These are phyloP conservation scores for Agelaius tricolor DNA, from an alignment of 2,113 vertebrate genomes.

Conservation along the genomic window DNA sequence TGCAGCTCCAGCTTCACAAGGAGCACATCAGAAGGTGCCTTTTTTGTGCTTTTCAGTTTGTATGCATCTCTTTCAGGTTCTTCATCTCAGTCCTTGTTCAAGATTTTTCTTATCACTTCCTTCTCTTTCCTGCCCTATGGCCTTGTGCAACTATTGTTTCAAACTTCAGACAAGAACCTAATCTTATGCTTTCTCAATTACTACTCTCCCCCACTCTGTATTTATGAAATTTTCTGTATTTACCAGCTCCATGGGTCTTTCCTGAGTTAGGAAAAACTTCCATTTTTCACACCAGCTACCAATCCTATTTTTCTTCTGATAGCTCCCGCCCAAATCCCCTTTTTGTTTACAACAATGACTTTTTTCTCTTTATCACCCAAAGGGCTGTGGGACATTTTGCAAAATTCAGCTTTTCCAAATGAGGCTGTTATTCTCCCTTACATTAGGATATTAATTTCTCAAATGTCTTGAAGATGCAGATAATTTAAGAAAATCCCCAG, in stretches of 20 bases:
- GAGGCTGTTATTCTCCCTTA: not conserved
- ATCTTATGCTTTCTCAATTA: not conserved
- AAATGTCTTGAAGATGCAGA: not conserved
- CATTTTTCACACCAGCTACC: not conserved
- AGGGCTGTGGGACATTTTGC: not conserved
- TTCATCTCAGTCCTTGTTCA: not conserved
- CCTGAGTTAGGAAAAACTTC: not conserved
- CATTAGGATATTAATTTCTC: not conserved
- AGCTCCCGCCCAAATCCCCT: fast-evolving
- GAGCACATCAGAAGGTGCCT: not conserved
- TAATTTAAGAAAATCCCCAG: not conserved
- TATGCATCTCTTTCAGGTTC: not conserved
- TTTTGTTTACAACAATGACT: not conserved
- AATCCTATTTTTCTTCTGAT: not conserved
- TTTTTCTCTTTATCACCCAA: not conserved
- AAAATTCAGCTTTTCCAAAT: not conserved
- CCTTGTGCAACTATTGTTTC: not conserved
- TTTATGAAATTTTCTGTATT: not conserved
- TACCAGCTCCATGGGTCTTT: not conserved
- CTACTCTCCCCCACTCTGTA: fast-evolving
- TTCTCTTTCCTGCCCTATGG: not conserved
- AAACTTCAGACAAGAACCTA: not conserved
- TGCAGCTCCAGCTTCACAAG: not conserved
- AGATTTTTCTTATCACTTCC: not conserved
- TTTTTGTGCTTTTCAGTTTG: not conserved